Evolutionary conservation across 1,140 invertebrate genomes (phyloP), one percentile per base, ranked within the genome.

Genomic region (Whitmania pigra): DNA sequence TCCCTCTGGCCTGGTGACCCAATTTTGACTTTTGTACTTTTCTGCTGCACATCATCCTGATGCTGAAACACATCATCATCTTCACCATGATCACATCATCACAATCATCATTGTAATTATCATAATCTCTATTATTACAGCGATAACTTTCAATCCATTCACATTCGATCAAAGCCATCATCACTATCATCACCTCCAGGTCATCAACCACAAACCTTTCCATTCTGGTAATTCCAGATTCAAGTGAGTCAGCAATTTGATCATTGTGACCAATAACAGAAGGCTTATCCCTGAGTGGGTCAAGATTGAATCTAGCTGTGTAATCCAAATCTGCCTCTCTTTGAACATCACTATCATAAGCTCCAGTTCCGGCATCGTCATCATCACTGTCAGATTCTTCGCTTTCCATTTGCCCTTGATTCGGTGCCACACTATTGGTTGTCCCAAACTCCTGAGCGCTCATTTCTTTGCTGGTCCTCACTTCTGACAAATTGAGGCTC

Each of bases 281-380:
- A 53, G 69, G 57, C 20, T 63, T 73, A 18, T 55, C 57, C 29
- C 73, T 69, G n/a, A 74, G 66, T 27, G 79, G 78, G 63, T 79
- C 78, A 27, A 74, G 67, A 72, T 81, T 82, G 53, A 78, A 82
- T 74, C 82, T 82, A 27, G 75, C 74, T 13, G 67, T 77, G 74
- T 82, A 83, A 73, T 83, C 81, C 68, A 83, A 79, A 20, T 79
- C 78, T 75, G 80, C 81, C 72, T 83, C 82, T 72, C 79, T 75
- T 49, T 78, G 78, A 15, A 83, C 82, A 77, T 83, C 82, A 76
- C 80, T 82, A 74, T 83, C 82, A 78, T 83, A 83, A 63, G 81
- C 81, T 81, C 71, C 57, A 75, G 75, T 77, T 77, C 80, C 81
- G 73, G 82, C 82, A 75, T 83, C 82, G 70, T 82, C 81, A 57